Percentiles rank a stretch among this genome's conserved stretches.
Conservation (phyloP, 2,888 invertebrate genomes). For the Heliconius hortense region DNA sequence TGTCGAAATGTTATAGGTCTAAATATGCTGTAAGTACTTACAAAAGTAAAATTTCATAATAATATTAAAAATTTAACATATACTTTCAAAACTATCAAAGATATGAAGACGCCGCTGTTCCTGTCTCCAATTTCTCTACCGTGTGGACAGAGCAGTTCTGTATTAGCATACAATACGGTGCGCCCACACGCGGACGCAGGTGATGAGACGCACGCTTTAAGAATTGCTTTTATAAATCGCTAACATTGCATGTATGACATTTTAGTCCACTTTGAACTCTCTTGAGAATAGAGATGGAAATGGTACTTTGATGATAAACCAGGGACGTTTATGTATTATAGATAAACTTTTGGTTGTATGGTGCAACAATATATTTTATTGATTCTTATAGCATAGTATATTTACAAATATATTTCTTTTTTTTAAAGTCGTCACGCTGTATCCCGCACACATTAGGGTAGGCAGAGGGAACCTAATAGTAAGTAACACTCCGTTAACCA, state of each 20-base stretch:
- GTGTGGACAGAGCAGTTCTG: conserved; percentile 48
- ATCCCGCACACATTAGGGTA: too few species aligned
- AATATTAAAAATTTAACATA: neutral
- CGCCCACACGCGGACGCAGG: conserved; percentile 68
- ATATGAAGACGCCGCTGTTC: conserved; percentile 30
- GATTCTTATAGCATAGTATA: neutral
- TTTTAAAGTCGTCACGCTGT: too few species aligned
- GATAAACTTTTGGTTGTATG: neutral
- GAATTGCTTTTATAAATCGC: conserved; percentile 46
- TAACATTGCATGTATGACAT: conserved; percentile 44
- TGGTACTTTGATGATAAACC: neutral
- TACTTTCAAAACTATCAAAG: neutral
- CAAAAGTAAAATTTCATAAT: neutral
- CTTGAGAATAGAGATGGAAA: conserved; percentile 28
- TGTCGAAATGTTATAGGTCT: neutral
- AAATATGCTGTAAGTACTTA: too few species aligned
- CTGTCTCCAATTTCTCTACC: conserved; percentile 59
- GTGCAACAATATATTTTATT: neutral
- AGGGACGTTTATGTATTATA: neutral
- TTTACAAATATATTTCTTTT: too few species aligned
- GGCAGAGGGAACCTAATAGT: too few species aligned
- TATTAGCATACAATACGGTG: conserved; percentile 57
- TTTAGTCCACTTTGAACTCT: conserved; percentile 45
- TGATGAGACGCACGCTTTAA: conserved; percentile 59
- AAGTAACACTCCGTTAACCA: too few species aligned